phyloP scores from a whole-genome alignment of 2,888 invertebrate species.

The Sepiola atlantica region DNA sequence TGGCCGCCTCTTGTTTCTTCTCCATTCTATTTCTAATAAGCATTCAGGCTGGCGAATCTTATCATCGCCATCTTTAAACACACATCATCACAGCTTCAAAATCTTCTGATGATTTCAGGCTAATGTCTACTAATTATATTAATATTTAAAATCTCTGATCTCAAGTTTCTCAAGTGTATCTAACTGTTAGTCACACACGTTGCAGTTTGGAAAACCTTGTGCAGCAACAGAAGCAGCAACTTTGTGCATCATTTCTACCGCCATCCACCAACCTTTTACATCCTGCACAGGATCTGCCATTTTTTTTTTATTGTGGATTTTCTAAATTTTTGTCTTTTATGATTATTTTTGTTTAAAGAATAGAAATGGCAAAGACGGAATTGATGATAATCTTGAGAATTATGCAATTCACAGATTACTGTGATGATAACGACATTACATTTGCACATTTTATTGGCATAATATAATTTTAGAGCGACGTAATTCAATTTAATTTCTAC shows the following conservation, averaged over 20 bases:
- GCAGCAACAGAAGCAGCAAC: background rate
- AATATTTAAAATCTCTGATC: slow-evolving; percentile 32
- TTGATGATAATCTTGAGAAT: slow-evolving; percentile 22
- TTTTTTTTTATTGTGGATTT: background rate
- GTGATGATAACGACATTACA: slow-evolving; percentile 32
- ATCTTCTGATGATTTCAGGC: background rate
- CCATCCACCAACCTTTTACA: no score
- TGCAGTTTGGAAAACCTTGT: background rate
- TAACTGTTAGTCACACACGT: background rate
- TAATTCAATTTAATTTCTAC: slow-evolving; percentile 32
- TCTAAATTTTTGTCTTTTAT: background rate
- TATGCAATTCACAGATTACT: slow-evolving; percentile 13
- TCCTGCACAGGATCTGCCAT: background rate
- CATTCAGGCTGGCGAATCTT: background rate
- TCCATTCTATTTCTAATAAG: background rate
- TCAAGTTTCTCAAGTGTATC: background rate
- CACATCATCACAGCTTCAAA: background rate
- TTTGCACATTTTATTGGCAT: background rate
- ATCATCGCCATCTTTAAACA: background rate
- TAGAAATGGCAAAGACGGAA: background rate
- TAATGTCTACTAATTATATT: background rate
- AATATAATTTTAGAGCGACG: background rate
- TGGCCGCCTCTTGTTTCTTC: background rate
- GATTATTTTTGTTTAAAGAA: background rate
- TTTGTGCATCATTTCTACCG: no score